Base-by-base conservation (phyloP, 2,888 invertebrate genomes). In the Epinotia ramella region DNA sequence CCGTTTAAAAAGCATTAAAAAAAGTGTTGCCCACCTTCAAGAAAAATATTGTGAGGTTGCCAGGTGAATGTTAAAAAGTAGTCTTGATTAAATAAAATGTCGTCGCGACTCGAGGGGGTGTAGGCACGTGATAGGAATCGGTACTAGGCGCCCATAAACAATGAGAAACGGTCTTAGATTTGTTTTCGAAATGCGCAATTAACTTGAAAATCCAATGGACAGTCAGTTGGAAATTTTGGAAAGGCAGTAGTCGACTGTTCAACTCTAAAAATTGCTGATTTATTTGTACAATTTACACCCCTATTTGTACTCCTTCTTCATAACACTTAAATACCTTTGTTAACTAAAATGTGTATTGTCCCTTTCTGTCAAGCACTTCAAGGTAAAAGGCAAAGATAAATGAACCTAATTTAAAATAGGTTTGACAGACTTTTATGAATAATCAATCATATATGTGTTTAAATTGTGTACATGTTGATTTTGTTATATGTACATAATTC, bases 51-150 rank as follows among this genome's bases (percentile, higher is more conserved):
- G 88, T 87, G 84, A 81, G 81, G 82, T 82, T 87, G 89, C 85
- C 80, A 77, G 71, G 83, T 83, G 94, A 94, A 93, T 93, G 87
- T 90, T 92, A 93, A 94, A 93, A 92, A 91, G 90, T 91, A 88
- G 86, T 86, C 89, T 90, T 93, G 93, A 93, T 94, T 93, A 93
- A 93, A 94, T 93, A 93, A 91, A 93, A 89, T 88, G 93, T 90
- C 91, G 88, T 88, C 82, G 83, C 82, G 83, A 40, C 40, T 83
- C 82, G 81, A 80, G 85, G 83, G 84, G 85, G 85, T 78, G 84
- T 81, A 53, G 72, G 77, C 56, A 86, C 92, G 92, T 92, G 93
- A 89, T 85, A 80, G 79, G 92, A 89, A 91, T 93, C 82, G 83
- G 81, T 81, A 87, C 84, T 82, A 86, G 78, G 84, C 81, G 81